A percentile compares a stretch with the other conserved stretches of the same genome.
These are phyloP conservation scores for Neoniphon sammara DNA, from an alignment of 2,797 vertebrate genomes.

Conservation along the genomic window DNA sequence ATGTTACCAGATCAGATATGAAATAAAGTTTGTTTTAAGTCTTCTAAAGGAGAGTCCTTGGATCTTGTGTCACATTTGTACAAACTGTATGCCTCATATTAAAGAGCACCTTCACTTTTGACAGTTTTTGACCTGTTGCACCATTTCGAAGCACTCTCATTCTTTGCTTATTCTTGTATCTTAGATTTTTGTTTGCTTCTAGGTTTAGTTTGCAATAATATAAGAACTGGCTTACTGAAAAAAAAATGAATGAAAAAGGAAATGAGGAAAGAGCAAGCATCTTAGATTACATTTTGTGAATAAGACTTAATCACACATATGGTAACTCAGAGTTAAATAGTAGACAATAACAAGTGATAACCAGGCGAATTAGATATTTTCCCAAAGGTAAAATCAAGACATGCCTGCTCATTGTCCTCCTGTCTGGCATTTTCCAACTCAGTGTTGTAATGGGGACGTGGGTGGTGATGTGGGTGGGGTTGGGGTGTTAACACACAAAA, in stretches of 20 bases:
- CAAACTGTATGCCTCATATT: too few relatives aligned
- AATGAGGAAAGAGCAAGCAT: not conserved
- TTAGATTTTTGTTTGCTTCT: not conserved
- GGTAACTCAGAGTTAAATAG: constrained; percentile 5
- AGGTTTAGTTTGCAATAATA: not conserved
- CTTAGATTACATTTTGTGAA: not conserved
- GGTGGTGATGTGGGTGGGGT: constrained; percentile 71
- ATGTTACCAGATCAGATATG: too few relatives aligned
- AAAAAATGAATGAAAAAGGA: not conserved
- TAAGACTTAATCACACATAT: not conserved
- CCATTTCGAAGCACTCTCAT: too few relatives aligned
- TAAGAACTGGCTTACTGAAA: not conserved
- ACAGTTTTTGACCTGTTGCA: too few relatives aligned
- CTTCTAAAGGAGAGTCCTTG: too few relatives aligned
- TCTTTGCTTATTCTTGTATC: too few relatives aligned
- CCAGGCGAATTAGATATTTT: constrained; percentile 9
- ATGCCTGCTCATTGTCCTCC: constrained; percentile 4
- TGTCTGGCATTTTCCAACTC: not conserved
- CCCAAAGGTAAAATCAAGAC: not conserved
- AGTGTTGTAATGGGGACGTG: constrained; percentile 34
- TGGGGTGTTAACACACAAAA: constrained; percentile 39
- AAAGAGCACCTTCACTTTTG: too few relatives aligned
- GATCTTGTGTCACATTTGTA: too few relatives aligned
- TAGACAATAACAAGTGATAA: not conserved
- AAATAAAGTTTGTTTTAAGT: too few relatives aligned